Percentiles rank a stretch among this genome's conserved stretches.
Conservation (phyloP, 2,113 vertebrate genomes). For the Phalacrocorax pelagicus region DNA sequence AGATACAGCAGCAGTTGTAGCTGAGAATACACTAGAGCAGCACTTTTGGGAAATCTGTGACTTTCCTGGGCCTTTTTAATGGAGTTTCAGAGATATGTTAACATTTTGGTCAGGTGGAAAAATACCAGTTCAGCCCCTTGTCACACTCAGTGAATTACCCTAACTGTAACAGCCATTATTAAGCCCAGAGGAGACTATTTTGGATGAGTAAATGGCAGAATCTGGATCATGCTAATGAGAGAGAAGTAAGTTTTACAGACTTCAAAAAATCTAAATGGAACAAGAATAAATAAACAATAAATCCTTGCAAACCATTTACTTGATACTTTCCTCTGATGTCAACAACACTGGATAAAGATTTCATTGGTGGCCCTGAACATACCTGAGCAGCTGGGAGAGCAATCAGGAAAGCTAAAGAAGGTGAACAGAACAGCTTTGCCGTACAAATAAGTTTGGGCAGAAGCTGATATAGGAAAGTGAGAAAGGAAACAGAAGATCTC, state of each 20-base stretch:
- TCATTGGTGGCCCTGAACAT: background rate
- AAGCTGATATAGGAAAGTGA: background rate
- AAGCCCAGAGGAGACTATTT: background rate
- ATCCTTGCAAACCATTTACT: background rate
- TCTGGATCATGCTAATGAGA: background rate
- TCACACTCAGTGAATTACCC: background rate
- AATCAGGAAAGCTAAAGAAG: background rate
- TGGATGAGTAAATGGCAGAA: background rate
- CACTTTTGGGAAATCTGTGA: background rate
- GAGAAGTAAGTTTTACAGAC: background rate
- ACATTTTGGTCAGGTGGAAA: background rate
- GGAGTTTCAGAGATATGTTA: background rate
- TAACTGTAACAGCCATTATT: background rate
- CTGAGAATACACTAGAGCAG: background rate
- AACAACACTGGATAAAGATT: background rate
- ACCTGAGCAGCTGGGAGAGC: background rate
- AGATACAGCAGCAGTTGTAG: background rate
- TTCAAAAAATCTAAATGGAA: background rate
- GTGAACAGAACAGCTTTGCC: background rate
- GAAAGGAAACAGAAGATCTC: background rate
- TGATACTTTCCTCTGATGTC: background rate
- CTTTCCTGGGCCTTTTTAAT: background rate
- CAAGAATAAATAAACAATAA: background rate
- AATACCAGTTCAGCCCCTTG: background rate
- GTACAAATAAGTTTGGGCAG: background rate